phyloP scores from a whole-genome alignment of 1,140 invertebrate genomes.

The Euglossa dilemma region DNA sequence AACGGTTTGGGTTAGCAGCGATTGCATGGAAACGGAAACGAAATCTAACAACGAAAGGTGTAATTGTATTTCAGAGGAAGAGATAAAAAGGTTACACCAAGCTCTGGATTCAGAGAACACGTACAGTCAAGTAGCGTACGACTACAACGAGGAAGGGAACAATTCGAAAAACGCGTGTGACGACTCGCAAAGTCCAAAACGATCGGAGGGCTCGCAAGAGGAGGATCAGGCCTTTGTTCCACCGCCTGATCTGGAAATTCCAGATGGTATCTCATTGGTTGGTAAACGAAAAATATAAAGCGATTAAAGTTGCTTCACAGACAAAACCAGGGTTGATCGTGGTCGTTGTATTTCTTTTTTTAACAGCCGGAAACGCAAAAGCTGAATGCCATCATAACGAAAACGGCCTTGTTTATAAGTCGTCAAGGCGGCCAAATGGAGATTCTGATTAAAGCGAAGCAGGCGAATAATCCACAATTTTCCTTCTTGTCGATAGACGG shows the following conservation, averaged over 20 bases:
- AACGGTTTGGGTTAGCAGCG: too few relatives aligned
- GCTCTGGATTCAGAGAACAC: conserved; percentile 85
- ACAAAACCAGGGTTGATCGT: neutral
- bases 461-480: conserved; percentile 96
- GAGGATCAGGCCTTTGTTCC: conserved; percentile 89
- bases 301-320: too few relatives aligned
- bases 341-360: conserved; percentile 71
- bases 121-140: conserved; percentile 92
- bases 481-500: conserved; percentile 95
- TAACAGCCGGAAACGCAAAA: conserved; percentile 95
- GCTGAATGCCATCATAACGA: conserved; percentile 96
- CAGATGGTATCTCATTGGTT: conserved; percentile 89
- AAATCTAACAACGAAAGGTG: too few relatives aligned
- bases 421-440: conserved; percentile 98
- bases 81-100: conserved; percentile 92
- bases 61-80: conserved; percentile 88
- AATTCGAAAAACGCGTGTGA: conserved; percentile 70
- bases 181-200: conserved; percentile 78
- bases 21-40: neutral
- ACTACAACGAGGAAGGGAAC: conserved; percentile 86
- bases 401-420: conserved; percentile 97
- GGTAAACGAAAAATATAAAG: conserved; percentile 34
- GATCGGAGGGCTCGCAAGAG: conserved; percentile 77
- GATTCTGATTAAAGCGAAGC: conserved; percentile 98
- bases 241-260: conserved; percentile 87